Percentiles rank a stretch among this genome's conserved stretches.
phyloP scores from a whole-genome alignment of 2,797 vertebrate genomes.

The Sebastes oblongus region DNA sequence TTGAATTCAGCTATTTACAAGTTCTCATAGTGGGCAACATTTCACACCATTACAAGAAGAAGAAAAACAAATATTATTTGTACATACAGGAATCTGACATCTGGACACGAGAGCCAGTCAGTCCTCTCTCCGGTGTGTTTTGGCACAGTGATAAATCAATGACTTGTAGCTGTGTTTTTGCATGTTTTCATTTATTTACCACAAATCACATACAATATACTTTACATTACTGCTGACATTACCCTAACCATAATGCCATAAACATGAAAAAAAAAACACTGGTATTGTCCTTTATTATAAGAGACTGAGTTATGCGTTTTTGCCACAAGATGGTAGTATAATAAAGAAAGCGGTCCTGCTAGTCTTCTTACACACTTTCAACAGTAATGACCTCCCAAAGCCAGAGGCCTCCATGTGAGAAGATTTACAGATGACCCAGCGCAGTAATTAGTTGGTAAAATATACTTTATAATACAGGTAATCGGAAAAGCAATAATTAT shows the following conservation, averaged over 20 bases:
- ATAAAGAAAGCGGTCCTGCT: not conserved
- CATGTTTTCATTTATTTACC: conserved; percentile 25
- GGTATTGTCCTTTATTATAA: not conserved
- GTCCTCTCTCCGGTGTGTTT: conserved; percentile 22
- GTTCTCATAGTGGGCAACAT: conserved; percentile 60
- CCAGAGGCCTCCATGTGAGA: not conserved
- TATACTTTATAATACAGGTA: not conserved
- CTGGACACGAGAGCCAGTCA: conserved; percentile 17
- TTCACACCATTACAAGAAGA: conserved; percentile 50
- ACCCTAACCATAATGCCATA: not conserved
- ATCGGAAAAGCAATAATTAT: not conserved
- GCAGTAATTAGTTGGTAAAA: not conserved
- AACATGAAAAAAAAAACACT: conserved; percentile 7
- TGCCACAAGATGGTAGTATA: conserved; percentile 35
- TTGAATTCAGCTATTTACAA: conserved; percentile 88
- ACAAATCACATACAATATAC: conserved; percentile 38
- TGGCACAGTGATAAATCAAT: conserved; percentile 34
- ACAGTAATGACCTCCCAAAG: not conserved
- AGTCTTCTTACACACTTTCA: not conserved
- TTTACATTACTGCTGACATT: conserved; percentile 7
- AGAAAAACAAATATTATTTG: conserved; percentile 28
- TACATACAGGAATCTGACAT: conserved; percentile 34
- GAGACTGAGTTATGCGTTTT: conserved; percentile 4
- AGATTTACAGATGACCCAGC: not conserved
- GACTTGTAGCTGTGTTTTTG: conserved; percentile 10